Percentiles rank a stretch among this genome's conserved stretches.
Evolutionary conservation across 53 echinoderm and acorn worm species (phyloP).

Genomic region (Holothuria scabra): DNA sequence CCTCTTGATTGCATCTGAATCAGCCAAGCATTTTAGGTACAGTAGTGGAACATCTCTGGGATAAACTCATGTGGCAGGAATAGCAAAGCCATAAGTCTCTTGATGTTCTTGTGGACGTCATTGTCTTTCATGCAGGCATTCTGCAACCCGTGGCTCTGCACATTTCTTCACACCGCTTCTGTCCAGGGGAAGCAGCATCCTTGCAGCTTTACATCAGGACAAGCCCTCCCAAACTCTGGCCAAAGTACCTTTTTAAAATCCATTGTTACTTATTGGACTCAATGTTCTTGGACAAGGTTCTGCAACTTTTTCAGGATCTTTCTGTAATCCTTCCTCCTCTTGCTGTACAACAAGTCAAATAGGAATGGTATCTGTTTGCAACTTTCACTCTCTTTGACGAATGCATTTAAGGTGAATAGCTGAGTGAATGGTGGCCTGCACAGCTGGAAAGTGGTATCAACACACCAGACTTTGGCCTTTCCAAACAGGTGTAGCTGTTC

Average conservation of each 20-base stretch:
- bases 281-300: background rate
- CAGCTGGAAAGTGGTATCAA: constrained; percentile 63
- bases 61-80: constrained; percentile 24
- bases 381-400: constrained; percentile 50
- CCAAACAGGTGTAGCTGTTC: constrained; percentile 24
- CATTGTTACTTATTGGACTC: constrained; percentile 27
- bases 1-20: background rate
- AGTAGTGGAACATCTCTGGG: constrained; percentile 15
- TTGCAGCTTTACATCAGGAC: background rate
- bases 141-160: constrained; percentile 20
- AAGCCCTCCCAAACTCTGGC: background rate
- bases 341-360: constrained; percentile 56
- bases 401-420: constrained; percentile 60
- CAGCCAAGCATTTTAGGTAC: background rate
- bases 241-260: constrained; percentile 53
- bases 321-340: constrained; percentile 51
- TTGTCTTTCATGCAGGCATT: background rate
- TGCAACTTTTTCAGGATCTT: constrained; percentile 47
- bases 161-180: constrained; percentile 20
- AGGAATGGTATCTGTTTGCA: constrained; percentile 61
- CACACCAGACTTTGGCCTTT: constrained; percentile 56
- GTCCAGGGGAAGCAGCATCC: constrained; percentile 36
- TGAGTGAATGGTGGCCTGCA: constrained; percentile 55
- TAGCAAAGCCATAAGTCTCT: constrained; percentile 11
- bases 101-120: background rate